Base-by-base conservation (phyloP, 1,140 invertebrate genomes). In the Euglossa dilemma region DNA sequence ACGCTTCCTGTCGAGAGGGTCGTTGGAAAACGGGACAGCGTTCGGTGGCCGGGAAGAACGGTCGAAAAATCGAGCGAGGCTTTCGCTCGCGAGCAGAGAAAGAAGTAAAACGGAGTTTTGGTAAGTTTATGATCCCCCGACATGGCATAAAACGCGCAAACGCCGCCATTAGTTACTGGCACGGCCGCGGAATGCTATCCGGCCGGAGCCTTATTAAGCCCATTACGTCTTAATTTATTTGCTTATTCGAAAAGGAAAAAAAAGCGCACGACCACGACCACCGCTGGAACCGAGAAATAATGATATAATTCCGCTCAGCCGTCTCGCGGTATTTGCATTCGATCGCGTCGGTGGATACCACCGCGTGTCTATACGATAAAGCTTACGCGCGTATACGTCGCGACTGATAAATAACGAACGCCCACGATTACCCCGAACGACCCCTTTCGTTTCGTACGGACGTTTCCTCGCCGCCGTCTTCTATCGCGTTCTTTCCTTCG, bases 201-300 rank as follows among this genome's bases (percentile, higher is more conserved):
- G 56, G 67, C n/a, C 76, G 80, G 75, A 80, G 86, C 83, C 87
- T 88, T 88, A 85, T 88, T 88, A 88, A 88, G 87, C 79, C 87
- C 83, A 85, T 88, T 88, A 88, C 75, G 75, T 88, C 86, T 88
- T 88, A 88, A 88, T 88, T 88, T 88, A 88, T 88, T 88, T 88
- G 79, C 83, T 87, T 85, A 85, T 85, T 85, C 83, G 76, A 85
- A 83, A n/a, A n/a, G n/a, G n/a, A n/a, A n/a, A n/a, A 85, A 80
- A 74, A 78, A 45, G 61, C 61, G 80, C 45, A 63, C 57, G 50
- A 20, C 61, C 70, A 63, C 74, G 83, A 54, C 47, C 43, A 45
- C 23, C 43, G 18, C 12, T 59, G 80, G 54, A 23, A n/a, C 54
- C 61, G 54, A 67, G 64, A 64, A 67, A 80, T 89, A 89, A 89